Percentiles rank a stretch among this genome's conserved stretches.
phyloP scores from a whole-genome alignment of 2,797 vertebrate genomes.

The Echeneis naucrates region DNA sequence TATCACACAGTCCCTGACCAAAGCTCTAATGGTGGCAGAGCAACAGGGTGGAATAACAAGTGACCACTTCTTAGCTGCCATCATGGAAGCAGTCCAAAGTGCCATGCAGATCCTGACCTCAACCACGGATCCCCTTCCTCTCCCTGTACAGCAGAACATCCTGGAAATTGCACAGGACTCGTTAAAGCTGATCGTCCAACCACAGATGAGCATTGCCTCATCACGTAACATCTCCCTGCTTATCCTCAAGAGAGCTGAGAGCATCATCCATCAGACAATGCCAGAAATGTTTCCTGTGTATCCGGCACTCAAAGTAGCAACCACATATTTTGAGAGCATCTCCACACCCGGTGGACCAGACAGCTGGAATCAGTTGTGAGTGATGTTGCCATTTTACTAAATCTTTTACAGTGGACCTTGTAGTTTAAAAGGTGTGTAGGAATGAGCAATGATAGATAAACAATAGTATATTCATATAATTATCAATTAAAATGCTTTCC shows the following conservation, averaged over 20 bases:
- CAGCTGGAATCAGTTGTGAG: slow-evolving; percentile 81
- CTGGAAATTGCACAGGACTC: slow-evolving; percentile 56
- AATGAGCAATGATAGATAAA: too few species aligned
- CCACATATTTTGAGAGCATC: slow-evolving; percentile 72
- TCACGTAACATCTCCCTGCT: slow-evolving; percentile 60
- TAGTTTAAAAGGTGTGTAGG: not conserved
- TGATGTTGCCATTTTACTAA: slow-evolving; percentile 12
- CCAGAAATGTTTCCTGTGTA: slow-evolving; percentile 54
- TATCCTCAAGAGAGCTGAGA: slow-evolving; percentile 61
- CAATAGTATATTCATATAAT: not conserved
- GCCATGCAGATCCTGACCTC: slow-evolving; percentile 45
- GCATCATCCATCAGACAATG: slow-evolving; percentile 47
- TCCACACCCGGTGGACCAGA: slow-evolving; percentile 53
- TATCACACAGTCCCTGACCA: slow-evolving; percentile 67
- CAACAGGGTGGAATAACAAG: slow-evolving; percentile 70
- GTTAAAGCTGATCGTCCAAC: slow-evolving; percentile 66
- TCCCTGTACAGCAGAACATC: slow-evolving; percentile 54
- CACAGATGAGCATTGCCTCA: slow-evolving; percentile 59
- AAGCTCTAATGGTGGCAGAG: slow-evolving; percentile 63
- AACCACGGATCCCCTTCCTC: slow-evolving; percentile 19
- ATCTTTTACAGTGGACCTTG: not conserved
- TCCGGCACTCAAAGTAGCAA: slow-evolving; percentile 50
- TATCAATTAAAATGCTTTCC: not conserved
- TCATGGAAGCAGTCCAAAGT: slow-evolving; percentile 60
- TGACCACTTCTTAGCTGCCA: slow-evolving; percentile 62